Base-by-base conservation (phyloP, 1,140 invertebrate genomes). In the Polypedilum pembai region DNA sequence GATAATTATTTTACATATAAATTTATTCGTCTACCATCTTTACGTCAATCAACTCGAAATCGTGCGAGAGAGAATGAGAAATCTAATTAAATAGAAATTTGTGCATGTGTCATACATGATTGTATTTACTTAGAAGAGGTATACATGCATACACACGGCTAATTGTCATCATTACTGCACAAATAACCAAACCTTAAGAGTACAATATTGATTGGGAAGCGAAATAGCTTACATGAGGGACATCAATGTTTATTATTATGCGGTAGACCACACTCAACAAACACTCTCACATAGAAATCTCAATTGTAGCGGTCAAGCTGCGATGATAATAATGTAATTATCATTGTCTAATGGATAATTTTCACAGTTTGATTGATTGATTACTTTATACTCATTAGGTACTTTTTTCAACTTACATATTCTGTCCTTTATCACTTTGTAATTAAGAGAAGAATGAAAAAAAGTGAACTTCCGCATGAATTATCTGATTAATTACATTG, bases 361-460 rank as follows among this genome's bases (percentile, higher is more conserved):
- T 56, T 56, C 45, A 56, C 45, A 56, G 45, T 56, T 69, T 20
- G 65, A 69, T 69, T 69, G 65, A 69, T 69, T 69, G 65, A 69
- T 69, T 69, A 69, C 65, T 69, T 69, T 20, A 69, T 20, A 69
- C n/a, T 69, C 65, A 69, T 69, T 69, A 69, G 17, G 15, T 56
- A 0, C 45, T 56, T 56, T 56, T 56, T 56, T 56, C 24, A n/a
- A 12, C 41, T 45, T 45, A 33, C 24, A n/a, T 56, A 15, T 12
- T 56, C 15, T 56, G 45, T 56, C n/a, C 45, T 56, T 56, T n/a
- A 56, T 56, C n/a, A n/a, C 45, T 56, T 56, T 56, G 45, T 56
- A 56, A 56, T 56, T n/a, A 4, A 56, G 45, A 15, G 41, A 45
- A 41, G 40, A 41, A 41, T 7, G 41, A 45, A 56, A 56, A 56